phyloP scores from a whole-genome alignment of 37 sponge, comb jelly and placozoan genomes.

The Dysidea cf. avara region DNA sequence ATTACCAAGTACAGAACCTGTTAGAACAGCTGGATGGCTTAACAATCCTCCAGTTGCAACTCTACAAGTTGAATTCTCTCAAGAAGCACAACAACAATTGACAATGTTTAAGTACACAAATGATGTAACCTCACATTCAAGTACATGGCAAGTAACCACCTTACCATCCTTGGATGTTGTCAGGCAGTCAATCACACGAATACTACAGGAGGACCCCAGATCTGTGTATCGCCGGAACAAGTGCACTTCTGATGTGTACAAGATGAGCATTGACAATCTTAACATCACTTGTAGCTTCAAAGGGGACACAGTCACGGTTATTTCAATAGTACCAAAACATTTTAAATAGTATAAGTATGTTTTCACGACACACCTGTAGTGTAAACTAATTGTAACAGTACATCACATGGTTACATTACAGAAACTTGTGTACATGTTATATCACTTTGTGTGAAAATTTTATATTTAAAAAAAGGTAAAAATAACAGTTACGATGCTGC shows the following conservation, averaged over 20 bases:
- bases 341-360: no score
- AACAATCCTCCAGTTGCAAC: not conserved
- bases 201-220: slow-evolving; percentile 22
- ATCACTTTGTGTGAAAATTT: no score
- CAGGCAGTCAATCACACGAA: not conserved
- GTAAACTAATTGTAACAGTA: no score
- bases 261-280: slow-evolving; percentile 24
- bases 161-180: not conserved
- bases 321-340: slow-evolving; percentile 7
- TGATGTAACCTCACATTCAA: not conserved
- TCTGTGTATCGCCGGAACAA: slow-evolving; percentile 25
- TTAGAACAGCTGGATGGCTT: slow-evolving; percentile 14
- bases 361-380: no score
- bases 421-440: no score
- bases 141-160: not conserved
- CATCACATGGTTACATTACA: no score
- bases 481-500: no score
- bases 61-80: slow-evolving; percentile 9
- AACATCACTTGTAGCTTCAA: slow-evolving; percentile 19
- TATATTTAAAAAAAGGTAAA: no score
- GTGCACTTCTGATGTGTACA: slow-evolving; percentile 13
- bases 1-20: no score
- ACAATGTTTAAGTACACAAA: not conserved
- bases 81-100: slow-evolving; percentile 14
- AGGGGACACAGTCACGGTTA: not conserved